phyloP scores from a whole-genome alignment of 2,797 vertebrate genomes.

The Huso huso region DNA sequence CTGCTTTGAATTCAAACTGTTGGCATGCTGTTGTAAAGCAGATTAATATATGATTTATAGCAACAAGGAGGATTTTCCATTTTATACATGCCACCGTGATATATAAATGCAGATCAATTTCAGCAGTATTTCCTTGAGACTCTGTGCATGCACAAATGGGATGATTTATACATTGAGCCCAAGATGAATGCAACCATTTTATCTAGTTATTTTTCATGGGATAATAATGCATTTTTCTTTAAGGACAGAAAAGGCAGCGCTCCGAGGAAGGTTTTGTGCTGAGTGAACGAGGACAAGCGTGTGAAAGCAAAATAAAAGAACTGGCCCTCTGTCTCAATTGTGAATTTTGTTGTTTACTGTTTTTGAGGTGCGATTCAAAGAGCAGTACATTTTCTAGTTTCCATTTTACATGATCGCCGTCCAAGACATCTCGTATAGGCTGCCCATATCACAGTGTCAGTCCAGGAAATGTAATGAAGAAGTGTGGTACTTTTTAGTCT shows the following conservation, averaged over 20 bases:
- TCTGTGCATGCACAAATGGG: conserved; percentile 24
- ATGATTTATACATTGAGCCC: conserved; percentile 33
- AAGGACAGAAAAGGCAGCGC: conserved; percentile 25
- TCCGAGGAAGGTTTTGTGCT: not conserved
- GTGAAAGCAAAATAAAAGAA: too few relatives aligned
- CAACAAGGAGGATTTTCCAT: conserved; percentile 27
- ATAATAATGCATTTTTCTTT: conserved; percentile 31
- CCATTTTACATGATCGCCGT: too few relatives aligned
- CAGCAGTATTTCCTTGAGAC: conserved; percentile 30
- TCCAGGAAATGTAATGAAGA: too few relatives aligned
- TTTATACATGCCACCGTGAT: conserved; percentile 36
- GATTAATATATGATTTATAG: conserved; percentile 38
- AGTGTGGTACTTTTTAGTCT: too few relatives aligned
- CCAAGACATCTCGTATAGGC: too few relatives aligned
- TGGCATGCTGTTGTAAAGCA: conserved; percentile 23
- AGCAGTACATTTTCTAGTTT: too few relatives aligned
- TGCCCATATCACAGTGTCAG: too few relatives aligned
- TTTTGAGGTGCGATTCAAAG: too few relatives aligned
- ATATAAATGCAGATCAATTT: conserved; percentile 30
- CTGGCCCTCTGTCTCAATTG: too few relatives aligned
- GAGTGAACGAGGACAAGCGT: too few relatives aligned
- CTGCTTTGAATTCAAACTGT: conserved; percentile 23
- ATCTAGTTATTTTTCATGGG: conserved; percentile 20
- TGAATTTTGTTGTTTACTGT: too few relatives aligned
- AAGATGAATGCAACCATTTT: conserved; percentile 24